Base-by-base conservation (phyloP, 2,888 invertebrate species). In the Brachylomia viminalis region DNA sequence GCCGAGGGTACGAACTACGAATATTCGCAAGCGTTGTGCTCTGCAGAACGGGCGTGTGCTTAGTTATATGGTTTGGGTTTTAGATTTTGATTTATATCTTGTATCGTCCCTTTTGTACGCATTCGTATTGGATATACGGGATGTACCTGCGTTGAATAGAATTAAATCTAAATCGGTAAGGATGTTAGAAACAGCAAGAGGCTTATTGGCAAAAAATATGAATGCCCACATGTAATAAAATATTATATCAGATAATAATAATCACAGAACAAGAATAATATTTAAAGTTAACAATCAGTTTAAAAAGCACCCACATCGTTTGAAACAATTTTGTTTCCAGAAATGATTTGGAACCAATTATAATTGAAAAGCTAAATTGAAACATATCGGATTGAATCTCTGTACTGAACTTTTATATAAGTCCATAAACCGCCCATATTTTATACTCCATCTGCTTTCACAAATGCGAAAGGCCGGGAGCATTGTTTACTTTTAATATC, bases 401-500 rank as follows among this genome's bases (percentile, higher is more conserved):
- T 67, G 67, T 68, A 77, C 69, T 54, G 72, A 77, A 84, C 76
- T 78, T 84, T 88, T 86, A 79, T 79, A 79, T 84, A 86, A 77
- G 75, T 87, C 78, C 72, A 83, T 86, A 77, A 86, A 76, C 66
- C 78, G 68, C 72, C 72, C 72, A 78, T 84, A 76, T 86, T 88
- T 88, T 83, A 79, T 79, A 76, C 67, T 76, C 80, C 72, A 82
- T 86, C 82, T 84, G 83, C 79, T 86, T 86, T 83, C 79, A 83
- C 81, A 89, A 88, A 88, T 86, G 83, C 77, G 83, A 90, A 88
- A 86, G 82, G 85, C 89, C 86, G 82, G 77, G 77, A 86, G 90
- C 88, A 83, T 88, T 91, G 91, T 92, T 92, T 91, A 84, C 91
- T 87, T 91, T 91, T 92, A 91, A 91, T 92, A 91, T 88, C 86